Conservation (phyloP, 2,888 invertebrate genomes). For the Diabrotica balteata region DNA sequence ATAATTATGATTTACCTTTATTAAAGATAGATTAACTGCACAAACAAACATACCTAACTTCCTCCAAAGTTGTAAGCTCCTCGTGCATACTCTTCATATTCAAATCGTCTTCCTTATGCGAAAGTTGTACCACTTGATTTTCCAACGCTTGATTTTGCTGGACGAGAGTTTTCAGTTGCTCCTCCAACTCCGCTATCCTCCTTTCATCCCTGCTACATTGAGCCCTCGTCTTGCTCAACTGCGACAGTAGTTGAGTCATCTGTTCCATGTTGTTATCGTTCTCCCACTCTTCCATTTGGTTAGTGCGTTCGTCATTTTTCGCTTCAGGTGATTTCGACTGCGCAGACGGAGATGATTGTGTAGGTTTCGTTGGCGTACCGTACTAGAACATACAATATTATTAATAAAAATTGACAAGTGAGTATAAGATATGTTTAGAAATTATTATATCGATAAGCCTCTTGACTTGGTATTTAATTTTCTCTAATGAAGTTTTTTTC, state of each 20-base stretch:
- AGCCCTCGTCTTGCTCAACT: constrained; percentile 68
- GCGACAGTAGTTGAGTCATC: constrained; percentile 67
- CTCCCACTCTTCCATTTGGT: constrained; percentile 29
- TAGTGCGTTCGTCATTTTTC: constrained; percentile 1
- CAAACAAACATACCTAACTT: constrained; percentile 72
- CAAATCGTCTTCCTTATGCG: constrained; percentile 67
- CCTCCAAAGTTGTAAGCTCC: constrained; percentile 82
- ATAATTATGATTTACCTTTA: no score
- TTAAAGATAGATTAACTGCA: no score
- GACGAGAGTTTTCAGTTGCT: constrained; percentile 74
- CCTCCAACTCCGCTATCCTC: constrained; percentile 76
- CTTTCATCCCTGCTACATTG: constrained; percentile 70
- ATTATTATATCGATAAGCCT: no score
- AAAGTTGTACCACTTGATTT: constrained; percentile 71
- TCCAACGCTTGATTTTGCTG: constrained; percentile 76
- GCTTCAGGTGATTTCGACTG: not conserved
- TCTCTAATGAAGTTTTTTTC: no score
- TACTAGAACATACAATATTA: no score
- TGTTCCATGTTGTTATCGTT: constrained; percentile 53
- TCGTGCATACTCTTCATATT: constrained; percentile 85
- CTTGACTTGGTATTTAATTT: no score
- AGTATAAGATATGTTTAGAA: no score
- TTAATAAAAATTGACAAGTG: no score
- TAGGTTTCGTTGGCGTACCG: no score
- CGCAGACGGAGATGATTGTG: not conserved